Evolutionary conservation across 2,888 invertebrate species (phyloP).

Genomic region (Alcis repandata): DNA sequence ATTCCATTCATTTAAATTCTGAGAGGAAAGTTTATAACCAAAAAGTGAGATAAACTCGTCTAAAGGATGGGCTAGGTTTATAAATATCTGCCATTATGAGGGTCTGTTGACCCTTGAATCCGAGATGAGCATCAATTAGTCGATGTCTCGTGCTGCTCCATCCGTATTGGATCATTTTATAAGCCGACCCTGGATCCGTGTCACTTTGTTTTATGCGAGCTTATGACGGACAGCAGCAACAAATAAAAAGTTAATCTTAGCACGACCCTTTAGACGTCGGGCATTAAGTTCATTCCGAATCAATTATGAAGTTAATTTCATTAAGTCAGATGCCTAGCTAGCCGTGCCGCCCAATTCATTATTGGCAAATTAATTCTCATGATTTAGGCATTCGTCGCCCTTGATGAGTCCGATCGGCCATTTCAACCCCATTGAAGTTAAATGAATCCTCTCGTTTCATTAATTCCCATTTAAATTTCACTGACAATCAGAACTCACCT

Average conservation of each 20-base stretch:
- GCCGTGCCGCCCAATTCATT: slow-evolving; percentile 45
- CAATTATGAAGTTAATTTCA: slow-evolving; percentile 45
- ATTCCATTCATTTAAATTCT: slow-evolving; percentile 27
- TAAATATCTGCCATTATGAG: slow-evolving; percentile 69
- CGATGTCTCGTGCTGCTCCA: slow-evolving; percentile 60
- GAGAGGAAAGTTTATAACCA: slow-evolving; percentile 31
- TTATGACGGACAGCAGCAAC: slow-evolving; percentile 18
- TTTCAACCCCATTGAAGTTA: slow-evolving; percentile 59
- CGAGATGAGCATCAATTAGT: slow-evolving; percentile 76
- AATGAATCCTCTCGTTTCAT: slow-evolving; percentile 63
- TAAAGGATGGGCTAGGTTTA: slow-evolving; percentile 50
- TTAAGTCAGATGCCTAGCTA: slow-evolving; percentile 37
- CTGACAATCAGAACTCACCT: slow-evolving; percentile 29
- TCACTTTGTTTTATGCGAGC: slow-evolving; percentile 22
- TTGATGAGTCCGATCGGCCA: slow-evolving; percentile 54
- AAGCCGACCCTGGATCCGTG: slow-evolving; percentile 23
- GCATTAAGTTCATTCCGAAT: slow-evolving; percentile 31
- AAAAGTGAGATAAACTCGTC: slow-evolving; percentile 31
- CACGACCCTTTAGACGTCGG: slow-evolving; percentile 25
- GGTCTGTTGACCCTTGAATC: slow-evolving; percentile 74
- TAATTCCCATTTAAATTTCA: slow-evolving; percentile 60
- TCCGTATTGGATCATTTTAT: slow-evolving; percentile 46
- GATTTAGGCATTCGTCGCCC: slow-evolving; percentile 49
- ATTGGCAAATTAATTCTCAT: slow-evolving; percentile 55
- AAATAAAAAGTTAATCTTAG: slow-evolving; percentile 35